phyloP scores from a whole-genome alignment of 2,797 vertebrate genomes.

The Muscicapa comitata region DNA sequence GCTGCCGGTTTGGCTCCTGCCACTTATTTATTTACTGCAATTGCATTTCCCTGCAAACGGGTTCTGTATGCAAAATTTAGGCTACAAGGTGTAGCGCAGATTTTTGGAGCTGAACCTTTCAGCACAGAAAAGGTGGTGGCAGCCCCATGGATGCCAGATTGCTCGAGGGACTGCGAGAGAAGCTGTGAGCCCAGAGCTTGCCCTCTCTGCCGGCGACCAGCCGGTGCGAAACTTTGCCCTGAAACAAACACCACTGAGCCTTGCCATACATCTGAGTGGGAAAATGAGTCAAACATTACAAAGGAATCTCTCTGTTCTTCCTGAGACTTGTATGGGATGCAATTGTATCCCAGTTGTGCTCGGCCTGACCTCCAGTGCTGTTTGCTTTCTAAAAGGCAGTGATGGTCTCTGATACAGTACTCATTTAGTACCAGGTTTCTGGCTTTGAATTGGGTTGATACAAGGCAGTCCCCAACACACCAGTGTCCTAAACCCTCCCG shows the following conservation, averaged over 20 bases:
- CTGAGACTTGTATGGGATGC: not conserved
- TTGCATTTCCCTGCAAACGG: not conserved
- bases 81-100: not conserved
- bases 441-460: not conserved
- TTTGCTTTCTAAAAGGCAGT: not conserved
- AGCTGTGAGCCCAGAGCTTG: not conserved
- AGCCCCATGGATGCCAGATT: not conserved
- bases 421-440: not conserved
- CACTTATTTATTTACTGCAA: not conserved
- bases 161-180: slow-evolving; percentile 14
- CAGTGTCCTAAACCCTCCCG: not conserved
- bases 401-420: not conserved
- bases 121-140: not conserved
- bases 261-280: accelerated
- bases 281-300: not conserved
- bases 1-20: not conserved
- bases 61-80: not conserved
- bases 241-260: not conserved
- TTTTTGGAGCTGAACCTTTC: not conserved
- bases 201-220: not conserved
- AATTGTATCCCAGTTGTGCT: not conserved
- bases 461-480: not conserved
- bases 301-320: not conserved
- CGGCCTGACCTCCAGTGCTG: not conserved
- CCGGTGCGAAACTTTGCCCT: not conserved